Conservation (phyloP, 2,113 vertebrate species). For the Equus quagga region DNA sequence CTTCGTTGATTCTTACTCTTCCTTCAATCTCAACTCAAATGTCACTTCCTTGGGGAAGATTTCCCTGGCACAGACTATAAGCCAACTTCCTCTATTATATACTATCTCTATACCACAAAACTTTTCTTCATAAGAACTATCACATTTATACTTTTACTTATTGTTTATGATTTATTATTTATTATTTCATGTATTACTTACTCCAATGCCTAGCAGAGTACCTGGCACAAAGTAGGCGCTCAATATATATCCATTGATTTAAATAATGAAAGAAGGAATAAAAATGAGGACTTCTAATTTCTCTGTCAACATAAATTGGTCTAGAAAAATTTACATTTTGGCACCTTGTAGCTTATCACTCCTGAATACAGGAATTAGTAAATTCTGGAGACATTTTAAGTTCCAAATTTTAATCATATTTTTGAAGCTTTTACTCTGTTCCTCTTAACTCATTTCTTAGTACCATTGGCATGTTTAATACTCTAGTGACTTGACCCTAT, state of each 20-base stretch:
- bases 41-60: neutral
- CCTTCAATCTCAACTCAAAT: neutral
- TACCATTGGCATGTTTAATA: neutral
- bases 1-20: neutral
- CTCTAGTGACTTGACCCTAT: neutral
- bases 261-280: neutral
- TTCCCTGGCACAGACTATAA: neutral
- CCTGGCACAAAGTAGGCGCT: neutral
- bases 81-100: neutral
- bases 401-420: neutral
- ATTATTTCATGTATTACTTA: neutral
- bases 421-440: neutral
- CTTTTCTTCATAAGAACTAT: neutral
- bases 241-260: neutral
- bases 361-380: neutral
- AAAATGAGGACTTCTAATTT: neutral
- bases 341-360: neutral
- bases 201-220: neutral
- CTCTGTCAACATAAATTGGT: neutral
- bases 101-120: neutral
- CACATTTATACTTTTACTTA: neutral
- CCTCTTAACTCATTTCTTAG: neutral
- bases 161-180: neutral
- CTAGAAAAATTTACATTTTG: conserved; percentile 7
- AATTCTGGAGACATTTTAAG: neutral